Conservation (phyloP, 2,113 vertebrate genomes). For the Scytalopus superciliaris region DNA sequence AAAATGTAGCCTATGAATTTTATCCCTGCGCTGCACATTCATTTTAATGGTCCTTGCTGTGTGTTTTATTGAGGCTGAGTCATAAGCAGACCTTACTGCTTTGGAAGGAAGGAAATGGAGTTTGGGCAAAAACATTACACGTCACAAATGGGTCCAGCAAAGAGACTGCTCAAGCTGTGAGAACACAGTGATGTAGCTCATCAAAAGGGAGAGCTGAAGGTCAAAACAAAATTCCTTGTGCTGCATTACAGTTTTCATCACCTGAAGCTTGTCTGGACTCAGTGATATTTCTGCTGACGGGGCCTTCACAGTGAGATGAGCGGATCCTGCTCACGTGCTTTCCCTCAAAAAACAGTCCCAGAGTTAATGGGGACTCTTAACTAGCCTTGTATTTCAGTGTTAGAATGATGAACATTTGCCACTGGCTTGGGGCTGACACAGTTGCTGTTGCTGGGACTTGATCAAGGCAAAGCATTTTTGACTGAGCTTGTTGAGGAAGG, state of each 20-base stretch:
- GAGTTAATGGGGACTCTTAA: not conserved
- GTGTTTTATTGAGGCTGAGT: constrained; percentile 56
- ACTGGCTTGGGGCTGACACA: not conserved
- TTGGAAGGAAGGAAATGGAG: constrained; percentile 18
- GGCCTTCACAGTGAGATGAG: not conserved
- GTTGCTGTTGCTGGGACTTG: not conserved
- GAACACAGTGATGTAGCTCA: not conserved
- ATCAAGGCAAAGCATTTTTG: not conserved
- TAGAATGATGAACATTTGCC: not conserved
- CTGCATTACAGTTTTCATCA: not conserved
- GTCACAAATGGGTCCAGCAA: not conserved
- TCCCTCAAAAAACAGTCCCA: not conserved
- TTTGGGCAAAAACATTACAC: not conserved
- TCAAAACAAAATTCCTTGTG: not conserved
- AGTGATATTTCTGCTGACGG: not conserved
- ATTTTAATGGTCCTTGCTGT: constrained; percentile 28
- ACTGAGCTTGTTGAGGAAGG: not conserved
- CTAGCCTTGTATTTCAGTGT: not conserved
- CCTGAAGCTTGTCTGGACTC: not conserved
- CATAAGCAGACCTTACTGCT: constrained; percentile 27
- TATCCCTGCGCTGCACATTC: not conserved
- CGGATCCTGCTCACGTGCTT: not conserved
- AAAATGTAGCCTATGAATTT: not conserved
- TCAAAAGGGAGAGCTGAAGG: not conserved
- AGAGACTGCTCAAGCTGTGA: constrained; percentile 19